These are phyloP conservation scores for Muscicapa striata DNA, from an alignment of 2,797 vertebrate genomes.

Conservation along the genomic window DNA sequence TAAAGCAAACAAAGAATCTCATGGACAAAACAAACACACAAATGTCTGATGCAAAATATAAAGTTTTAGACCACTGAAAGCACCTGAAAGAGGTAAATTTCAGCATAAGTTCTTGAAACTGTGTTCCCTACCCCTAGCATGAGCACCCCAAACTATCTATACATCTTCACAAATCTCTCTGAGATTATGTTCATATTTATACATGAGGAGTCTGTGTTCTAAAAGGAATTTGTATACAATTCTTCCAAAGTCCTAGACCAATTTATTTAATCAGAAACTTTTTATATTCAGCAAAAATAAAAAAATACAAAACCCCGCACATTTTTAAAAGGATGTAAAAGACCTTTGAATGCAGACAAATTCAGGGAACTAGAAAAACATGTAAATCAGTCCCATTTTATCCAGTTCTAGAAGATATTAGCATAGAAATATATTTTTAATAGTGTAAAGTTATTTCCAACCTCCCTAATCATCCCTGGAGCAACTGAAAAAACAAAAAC, in stretches of 20 bases:
- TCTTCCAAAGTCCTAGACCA: not conserved
- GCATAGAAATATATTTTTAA: not conserved
- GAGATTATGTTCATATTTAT: not conserved
- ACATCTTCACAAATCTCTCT: not conserved
- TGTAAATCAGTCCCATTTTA: not conserved
- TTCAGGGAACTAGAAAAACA: not conserved
- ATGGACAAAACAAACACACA: not conserved
- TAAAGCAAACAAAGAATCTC: not conserved
- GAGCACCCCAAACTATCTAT: rapidly evolving
- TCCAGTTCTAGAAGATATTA: not conserved
- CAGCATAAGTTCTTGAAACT: not conserved
- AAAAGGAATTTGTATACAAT: not conserved
- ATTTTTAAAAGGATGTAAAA: not conserved
- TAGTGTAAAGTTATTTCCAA: not conserved
- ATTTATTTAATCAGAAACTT: not conserved
- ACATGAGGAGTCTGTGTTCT: not conserved
- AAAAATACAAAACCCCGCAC: not conserved
- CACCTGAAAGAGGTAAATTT: not conserved
- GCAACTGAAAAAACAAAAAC: not conserved
- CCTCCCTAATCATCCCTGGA: not conserved
- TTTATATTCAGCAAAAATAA: not conserved
- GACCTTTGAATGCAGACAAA: not conserved
- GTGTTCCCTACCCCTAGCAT: not conserved
- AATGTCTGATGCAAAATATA: not conserved
- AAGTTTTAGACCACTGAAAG: not conserved